These are phyloP conservation scores for Procavia capensis DNA, from an alignment of 2,113 vertebrate species.

Conservation along the genomic window DNA sequence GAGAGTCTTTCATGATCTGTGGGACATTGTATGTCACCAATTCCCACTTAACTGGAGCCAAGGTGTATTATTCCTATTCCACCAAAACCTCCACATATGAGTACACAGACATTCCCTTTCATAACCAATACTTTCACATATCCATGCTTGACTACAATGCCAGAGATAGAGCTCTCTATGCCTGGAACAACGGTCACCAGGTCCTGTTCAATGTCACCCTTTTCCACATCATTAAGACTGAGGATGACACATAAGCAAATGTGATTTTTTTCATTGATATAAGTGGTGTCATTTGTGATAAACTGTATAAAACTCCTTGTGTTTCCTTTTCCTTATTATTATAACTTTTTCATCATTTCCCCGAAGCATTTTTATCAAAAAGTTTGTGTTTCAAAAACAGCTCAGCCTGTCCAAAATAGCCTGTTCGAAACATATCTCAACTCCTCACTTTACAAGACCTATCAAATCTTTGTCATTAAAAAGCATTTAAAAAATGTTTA, in stretches of 20 bases:
- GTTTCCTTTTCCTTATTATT: conserved; percentile 59
- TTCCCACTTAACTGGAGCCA: conserved; percentile 97
- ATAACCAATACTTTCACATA: conserved; percentile 99
- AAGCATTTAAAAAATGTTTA: conserved; percentile 84
- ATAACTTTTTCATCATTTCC: conserved; percentile 68
- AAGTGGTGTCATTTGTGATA: conserved; percentile 82
- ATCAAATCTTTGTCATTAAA: conserved; percentile 81
- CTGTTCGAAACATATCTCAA: conserved; percentile 78
- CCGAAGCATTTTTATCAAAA: conserved; percentile 80
- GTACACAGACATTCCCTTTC: conserved; percentile 98
- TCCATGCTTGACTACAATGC: conserved; percentile 99
- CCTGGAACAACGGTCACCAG: conserved; percentile 99
- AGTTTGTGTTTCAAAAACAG: conserved; percentile 74
- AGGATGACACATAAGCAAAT: conserved; percentile 92
- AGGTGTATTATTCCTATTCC: conserved; percentile 98
- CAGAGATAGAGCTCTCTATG: conserved; percentile 96
- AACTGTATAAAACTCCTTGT: conserved; percentile 75
- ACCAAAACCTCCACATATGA: conserved; percentile 98
- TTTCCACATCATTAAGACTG: conserved; percentile 98
- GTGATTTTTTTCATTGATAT: conserved; percentile 64
- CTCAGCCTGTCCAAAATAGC: conserved; percentile 77
- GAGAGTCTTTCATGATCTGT: conserved; percentile 99
- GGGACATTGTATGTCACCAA: conserved; percentile 98
- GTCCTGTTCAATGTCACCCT: conserved; percentile 99
- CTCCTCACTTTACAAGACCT: conserved; percentile 74